Evolutionary conservation across 1,140 invertebrate species (phyloP).

Genomic region (Drosophila albomicans): DNA sequence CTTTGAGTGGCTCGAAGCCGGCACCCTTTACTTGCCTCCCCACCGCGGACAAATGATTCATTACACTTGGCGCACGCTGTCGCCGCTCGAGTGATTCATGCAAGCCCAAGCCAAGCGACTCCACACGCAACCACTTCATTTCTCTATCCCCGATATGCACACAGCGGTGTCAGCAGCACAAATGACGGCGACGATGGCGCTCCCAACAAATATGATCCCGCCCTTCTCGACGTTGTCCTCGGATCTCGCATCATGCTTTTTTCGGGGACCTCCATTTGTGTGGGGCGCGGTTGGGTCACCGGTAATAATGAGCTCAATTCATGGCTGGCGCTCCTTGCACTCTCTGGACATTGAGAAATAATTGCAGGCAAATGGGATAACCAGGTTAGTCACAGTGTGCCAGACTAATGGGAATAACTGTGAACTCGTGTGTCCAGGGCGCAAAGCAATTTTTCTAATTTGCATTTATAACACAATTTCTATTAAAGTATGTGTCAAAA

Average conservation of each 20-base stretch:
- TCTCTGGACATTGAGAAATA: neutral
- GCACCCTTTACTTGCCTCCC: conserved; percentile 20
- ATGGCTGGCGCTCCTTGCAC: conserved; percentile 35
- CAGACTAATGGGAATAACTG: conserved; percentile 12
- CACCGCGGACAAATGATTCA: conserved; percentile 58
- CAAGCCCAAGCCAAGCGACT: conserved; percentile 41
- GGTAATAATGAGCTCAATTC: conserved; percentile 49
- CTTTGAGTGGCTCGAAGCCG: conserved; percentile 36
- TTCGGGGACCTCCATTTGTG: neutral
- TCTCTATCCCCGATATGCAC: conserved; percentile 33
- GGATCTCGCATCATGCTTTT: conserved; percentile 21
- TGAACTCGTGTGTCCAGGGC: neutral
- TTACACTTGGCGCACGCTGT: conserved; percentile 56
- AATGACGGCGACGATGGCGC: conserved; percentile 18
- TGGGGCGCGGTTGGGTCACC: conserved; percentile 36
- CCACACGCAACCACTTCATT: conserved; percentile 62
- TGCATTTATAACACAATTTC: conserved; percentile 8
- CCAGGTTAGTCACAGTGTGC: neutral
- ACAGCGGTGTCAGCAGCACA: neutral
- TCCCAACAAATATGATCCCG: conserved; percentile 38
- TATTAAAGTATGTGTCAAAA: neutral
- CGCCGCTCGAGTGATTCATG: conserved; percentile 66
- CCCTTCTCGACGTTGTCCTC: neutral
- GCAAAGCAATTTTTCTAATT: conserved; percentile 5
- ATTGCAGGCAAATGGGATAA: conserved; percentile 10